These are phyloP conservation scores for Gerris lacustris DNA, from an alignment of 2,888 invertebrate genomes.

Conservation along the genomic window DNA sequence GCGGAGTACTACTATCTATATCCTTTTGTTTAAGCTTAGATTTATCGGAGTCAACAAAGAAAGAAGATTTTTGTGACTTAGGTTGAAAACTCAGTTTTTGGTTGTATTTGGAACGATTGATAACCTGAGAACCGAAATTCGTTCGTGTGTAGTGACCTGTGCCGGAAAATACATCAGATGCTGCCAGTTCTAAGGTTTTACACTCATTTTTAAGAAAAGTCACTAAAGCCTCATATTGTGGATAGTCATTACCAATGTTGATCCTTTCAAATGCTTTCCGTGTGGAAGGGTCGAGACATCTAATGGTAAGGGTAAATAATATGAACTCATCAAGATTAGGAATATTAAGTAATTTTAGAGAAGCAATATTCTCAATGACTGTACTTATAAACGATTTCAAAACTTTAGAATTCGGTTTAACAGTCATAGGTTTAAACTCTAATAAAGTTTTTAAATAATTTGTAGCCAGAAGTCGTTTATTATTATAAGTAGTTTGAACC, in stretches of 20 bases:
- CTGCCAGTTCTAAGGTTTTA: slow-evolving; percentile 11
- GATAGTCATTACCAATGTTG: slow-evolving; percentile 11
- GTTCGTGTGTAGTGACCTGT: no score
- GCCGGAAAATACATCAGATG: not conserved
- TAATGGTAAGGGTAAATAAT: slow-evolving; percentile 13
- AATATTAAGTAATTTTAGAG: not conserved
- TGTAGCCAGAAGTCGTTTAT: not conserved
- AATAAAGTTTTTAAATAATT: slow-evolving; percentile 1
- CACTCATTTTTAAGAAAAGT: slow-evolving; percentile 12
- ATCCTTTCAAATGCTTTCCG: slow-evolving; percentile 15
- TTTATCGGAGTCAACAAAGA: not conserved
- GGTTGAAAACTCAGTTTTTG: not conserved
- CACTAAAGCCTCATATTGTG: slow-evolving; percentile 13
- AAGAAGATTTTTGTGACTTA: not conserved
- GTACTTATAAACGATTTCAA: not conserved
- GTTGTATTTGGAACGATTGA: no score
- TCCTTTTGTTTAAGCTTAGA: not conserved
- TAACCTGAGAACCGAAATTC: no score
- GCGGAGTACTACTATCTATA: not conserved
- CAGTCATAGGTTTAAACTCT: not conserved
- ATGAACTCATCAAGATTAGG: slow-evolving; percentile 10
- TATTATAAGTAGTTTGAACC: not conserved
- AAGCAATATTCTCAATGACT: not conserved
- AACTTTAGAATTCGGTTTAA: not conserved
- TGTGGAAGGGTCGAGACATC: slow-evolving; percentile 13